Base-by-base conservation (phyloP, 1,140 invertebrate species). In the Drosophila varians region DNA sequence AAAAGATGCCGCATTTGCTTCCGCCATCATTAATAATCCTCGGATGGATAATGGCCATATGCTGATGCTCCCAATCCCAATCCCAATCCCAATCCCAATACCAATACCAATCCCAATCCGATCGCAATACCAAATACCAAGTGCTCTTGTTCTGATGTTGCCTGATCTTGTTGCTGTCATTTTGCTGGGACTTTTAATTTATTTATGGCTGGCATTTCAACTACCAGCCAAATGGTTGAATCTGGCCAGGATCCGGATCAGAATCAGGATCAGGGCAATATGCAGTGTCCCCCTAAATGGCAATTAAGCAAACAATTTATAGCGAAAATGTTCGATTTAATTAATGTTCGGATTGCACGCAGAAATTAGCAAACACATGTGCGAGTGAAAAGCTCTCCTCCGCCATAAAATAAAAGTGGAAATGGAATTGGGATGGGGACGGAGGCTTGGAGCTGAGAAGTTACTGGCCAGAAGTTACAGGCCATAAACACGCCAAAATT, bases 281-380 rank as follows among this genome's bases (percentile, higher is more conserved):
- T 61, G 26, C 57, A 42, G 46, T 52, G 62, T 64, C 56, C 69
- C 58, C 82, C 77, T 82, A 86, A 87, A 86, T 87, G 82, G 82
- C 82, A 86, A 86, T 86, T 86, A 86, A 86, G 82, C 82, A 87
- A 87, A 87, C 82, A 86, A 86, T 86, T 86, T 86, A 86, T 86
- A 71, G 82, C 83, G 46, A 62, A 86, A 86, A 86, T 86, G 82
- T 87, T 87, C 55, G 60, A 71, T 86, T 87, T 86, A 86, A 86
- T 86, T 86, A 86, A 86, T 86, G 82, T 80, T 87, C 60, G 57
- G 86, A 77, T 74, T 86, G 82, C 82, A 86, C 82, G 82, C 82
- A 86, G 82, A 86, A 86, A 86, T 86, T 86, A 86, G 82, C 82
- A 87, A 82, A 86, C 82, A 86, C 54, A 77, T 86, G 82, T 87